Evolutionary conservation across 2,113 vertebrate genomes (phyloP), one percentile per base, ranked within the genome.

Genomic region (Holacanthus passer): DNA sequence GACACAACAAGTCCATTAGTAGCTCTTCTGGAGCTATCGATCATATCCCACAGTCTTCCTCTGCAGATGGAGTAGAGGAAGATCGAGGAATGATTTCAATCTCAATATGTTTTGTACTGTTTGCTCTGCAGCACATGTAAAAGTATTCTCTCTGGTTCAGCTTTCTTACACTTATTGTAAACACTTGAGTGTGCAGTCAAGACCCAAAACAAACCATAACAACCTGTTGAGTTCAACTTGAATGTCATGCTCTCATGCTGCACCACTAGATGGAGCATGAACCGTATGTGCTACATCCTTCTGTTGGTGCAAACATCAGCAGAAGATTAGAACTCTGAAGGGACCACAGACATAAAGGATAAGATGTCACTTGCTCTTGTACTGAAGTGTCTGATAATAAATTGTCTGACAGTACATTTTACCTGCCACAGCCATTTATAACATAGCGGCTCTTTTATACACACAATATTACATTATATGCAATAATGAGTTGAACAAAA

Each of bases 221-320:
- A 47, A 66, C 27, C 65, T 67, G 13, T 14, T 19, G 17, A 45
- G 55, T 43, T 37, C 3, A 17, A 24, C 43, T 31, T 43, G 5
- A 47, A 41, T 41, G 20, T 39, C 29, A 8, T 50, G 55, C 7
- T 64, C 14, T 12, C 55, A 8, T 35, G 19, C 24, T 53, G 3
- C 5, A 35, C 91, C 89, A 88, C 58, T 67, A 90, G 90, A 72
- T 84, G 87, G 89, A 39, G 89, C 80, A 32, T 52, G 35, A 67
- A 29, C 27, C 73, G 47, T 2, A 41, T 56, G 27, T 14, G n/a
- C 50, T 19, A 6, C 16, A 20, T 37, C 41, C 43, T 39, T 20
- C 24, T 1, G 8, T 9, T 75, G 5, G 32, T 81, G 78, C 80
- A 68, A 47, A 83, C 63, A 5, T 81, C 71, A 87, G 84, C 82